Conservation (phyloP, 2,797 vertebrate species). For the Furcifer pardalis region DNA sequence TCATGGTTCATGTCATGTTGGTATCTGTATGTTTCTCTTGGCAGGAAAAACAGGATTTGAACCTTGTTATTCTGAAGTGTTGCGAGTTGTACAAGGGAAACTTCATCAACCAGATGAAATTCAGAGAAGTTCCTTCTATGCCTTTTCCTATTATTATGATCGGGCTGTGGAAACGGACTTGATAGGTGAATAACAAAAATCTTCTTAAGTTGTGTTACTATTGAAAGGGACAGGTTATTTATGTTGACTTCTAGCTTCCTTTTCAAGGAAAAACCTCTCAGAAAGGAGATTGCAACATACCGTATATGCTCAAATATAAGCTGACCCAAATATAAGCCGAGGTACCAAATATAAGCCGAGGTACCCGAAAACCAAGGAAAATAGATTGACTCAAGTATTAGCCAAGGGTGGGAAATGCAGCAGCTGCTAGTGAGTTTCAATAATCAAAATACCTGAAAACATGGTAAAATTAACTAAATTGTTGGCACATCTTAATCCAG, state of each 20-base stretch:
- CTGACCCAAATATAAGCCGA: too few species aligned
- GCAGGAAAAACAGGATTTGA: slow-evolving; percentile 91
- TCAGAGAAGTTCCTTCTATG: slow-evolving; percentile 91
- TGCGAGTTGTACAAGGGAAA: slow-evolving; percentile 88
- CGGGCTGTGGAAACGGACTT: slow-evolving; percentile 90
- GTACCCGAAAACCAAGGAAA: too few species aligned
- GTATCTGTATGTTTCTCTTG: slow-evolving; percentile 40
- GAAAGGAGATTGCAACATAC: neutral
- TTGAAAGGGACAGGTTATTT: neutral
- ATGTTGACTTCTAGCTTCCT: neutral
- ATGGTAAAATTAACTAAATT: too few species aligned
- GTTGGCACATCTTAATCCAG: too few species aligned
- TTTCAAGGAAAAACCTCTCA: neutral
- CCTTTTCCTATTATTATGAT: slow-evolving; percentile 97
- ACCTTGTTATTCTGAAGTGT: slow-evolving; percentile 92
- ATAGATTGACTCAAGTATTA: too few species aligned
- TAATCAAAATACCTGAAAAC: too few species aligned
- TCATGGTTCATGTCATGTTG: neutral
- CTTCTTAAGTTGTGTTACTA: neutral
- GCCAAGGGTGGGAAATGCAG: too few species aligned
- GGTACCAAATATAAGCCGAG: too few species aligned
- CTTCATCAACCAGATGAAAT: slow-evolving; percentile 93
- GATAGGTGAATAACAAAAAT: slow-evolving; percentile 83
- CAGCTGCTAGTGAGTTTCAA: too few species aligned
- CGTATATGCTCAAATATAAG: too few species aligned